Percentiles rank a stretch among this genome's conserved stretches.
Conservation (phyloP, 1,140 invertebrate species). For the Chrysopa pallens region DNA sequence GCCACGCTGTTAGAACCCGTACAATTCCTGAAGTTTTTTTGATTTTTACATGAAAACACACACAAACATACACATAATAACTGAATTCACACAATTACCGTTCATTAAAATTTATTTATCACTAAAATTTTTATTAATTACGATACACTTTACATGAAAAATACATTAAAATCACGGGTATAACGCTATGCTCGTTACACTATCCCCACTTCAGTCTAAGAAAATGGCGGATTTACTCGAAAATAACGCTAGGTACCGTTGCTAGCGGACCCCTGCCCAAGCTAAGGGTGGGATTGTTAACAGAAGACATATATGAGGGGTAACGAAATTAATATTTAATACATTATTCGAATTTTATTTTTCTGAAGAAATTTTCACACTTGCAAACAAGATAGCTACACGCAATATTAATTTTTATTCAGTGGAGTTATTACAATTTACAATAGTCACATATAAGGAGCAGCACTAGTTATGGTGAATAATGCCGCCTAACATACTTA, state of each 20-base stretch:
- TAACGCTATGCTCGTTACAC: not conserved
- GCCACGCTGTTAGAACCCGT: not conserved
- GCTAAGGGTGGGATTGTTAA: not conserved
- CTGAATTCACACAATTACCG: not conserved
- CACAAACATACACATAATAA: not conserved
- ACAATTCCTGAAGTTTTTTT: not conserved
- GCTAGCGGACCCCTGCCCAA: not conserved
- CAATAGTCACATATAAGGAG: no score
- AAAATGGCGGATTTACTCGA: not conserved
- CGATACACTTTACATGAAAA: not conserved
- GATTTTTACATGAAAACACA: not conserved
- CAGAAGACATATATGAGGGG: not conserved
- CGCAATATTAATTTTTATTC: no score
- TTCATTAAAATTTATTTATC: not conserved
- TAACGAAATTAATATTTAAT: no score
- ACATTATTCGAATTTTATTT: no score
- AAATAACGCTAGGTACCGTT: not conserved
- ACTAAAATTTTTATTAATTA: not conserved
- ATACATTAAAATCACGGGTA: not conserved
- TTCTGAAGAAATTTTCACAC: no score
- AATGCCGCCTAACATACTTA: no score
- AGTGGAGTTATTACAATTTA: no score
- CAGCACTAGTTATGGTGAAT: no score
- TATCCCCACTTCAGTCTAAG: not conserved
- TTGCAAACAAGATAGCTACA: no score